Percentiles rank a stretch among this genome's conserved stretches.
Conservation (phyloP, 2,797 vertebrate genomes). For the Amphiprion clarkii region DNA sequence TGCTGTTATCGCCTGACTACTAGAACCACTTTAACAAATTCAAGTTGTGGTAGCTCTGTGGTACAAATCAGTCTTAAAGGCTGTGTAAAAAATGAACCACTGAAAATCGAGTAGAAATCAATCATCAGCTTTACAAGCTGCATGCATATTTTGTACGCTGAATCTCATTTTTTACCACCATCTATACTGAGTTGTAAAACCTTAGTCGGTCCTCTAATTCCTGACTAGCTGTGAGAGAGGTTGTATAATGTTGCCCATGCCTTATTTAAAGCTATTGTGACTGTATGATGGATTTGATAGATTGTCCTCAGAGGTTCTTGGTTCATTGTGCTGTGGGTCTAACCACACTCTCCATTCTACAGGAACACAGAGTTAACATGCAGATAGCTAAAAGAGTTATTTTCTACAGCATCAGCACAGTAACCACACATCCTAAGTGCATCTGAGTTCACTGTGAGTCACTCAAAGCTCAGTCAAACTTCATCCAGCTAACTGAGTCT, state of each 20-base stretch:
- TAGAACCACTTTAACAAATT: conserved; percentile 42
- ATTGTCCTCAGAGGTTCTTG: conserved; percentile 7
- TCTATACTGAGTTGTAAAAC: conserved; percentile 8
- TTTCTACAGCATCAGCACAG: conserved; percentile 31
- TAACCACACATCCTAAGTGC: conserved; percentile 26
- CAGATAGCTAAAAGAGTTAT: not conserved
- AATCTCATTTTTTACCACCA: conserved; percentile 19
- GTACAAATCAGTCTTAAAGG: conserved; percentile 35
- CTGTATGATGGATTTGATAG: conserved; percentile 20
- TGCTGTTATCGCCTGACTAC: conserved; percentile 31
- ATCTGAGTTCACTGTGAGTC: conserved; percentile 37
- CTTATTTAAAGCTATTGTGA: conserved; percentile 32
- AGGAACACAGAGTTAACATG: conserved; percentile 13
- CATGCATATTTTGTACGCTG: conserved; percentile 2
- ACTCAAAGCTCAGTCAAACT: conserved; percentile 41
- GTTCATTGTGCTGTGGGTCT: not conserved
- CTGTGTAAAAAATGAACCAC: conserved; percentile 31
- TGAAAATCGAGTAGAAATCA: conserved; percentile 18
- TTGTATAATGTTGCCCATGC: conserved; percentile 11
- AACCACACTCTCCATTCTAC: not conserved
- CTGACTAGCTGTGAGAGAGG: not conserved
- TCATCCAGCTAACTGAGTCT: conserved; percentile 36
- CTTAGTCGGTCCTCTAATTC: conserved; percentile 32
- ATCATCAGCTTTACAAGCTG: conserved; percentile 2
- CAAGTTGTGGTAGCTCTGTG: conserved; percentile 16